A percentile compares a stretch with the other conserved stretches of the same genome.
These are phyloP conservation scores for Silurus lanzhouensis DNA, from an alignment of 2,797 vertebrate genomes.

Conservation along the genomic window DNA sequence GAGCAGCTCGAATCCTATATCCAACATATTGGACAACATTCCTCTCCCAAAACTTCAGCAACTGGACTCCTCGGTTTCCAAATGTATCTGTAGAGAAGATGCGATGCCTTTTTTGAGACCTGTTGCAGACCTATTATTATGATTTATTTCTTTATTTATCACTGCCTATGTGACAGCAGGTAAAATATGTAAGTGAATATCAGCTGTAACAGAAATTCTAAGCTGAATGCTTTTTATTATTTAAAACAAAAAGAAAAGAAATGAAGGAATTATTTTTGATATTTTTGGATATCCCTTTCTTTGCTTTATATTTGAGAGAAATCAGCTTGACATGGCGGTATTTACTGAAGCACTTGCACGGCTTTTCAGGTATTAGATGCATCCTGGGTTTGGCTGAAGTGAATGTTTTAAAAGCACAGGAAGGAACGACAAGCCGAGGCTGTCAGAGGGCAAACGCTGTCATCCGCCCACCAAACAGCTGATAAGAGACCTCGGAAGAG, in stretches of 20 bases:
- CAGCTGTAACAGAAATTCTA: background rate
- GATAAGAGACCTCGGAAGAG: constrained; percentile 46
- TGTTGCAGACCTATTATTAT: no score
- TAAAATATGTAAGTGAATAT: background rate
- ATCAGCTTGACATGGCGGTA: background rate
- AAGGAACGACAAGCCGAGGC: constrained; percentile 29
- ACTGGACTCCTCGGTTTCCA: no score
- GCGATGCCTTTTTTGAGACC: no score
- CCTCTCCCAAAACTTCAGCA: no score
- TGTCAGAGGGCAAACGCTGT: constrained; percentile 31
- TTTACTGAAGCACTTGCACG: background rate
- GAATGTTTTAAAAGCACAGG: constrained; percentile 13
- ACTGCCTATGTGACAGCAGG: background rate
- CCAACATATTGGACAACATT: no score
- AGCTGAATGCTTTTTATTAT: background rate
- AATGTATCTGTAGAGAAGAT: no score
- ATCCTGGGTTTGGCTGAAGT: constrained; percentile 21
- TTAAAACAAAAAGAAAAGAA: background rate
- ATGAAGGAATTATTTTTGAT: background rate
- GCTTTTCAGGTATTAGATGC: constrained; percentile 16
- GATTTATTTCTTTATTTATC: no score
- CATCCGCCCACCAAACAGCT: constrained; percentile 28
- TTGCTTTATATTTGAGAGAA: background rate
- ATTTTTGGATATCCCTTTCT: no score
- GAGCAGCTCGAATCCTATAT: no score